Evolutionary conservation across 2,888 invertebrate species (phyloP).

Genomic region (Temnothorax rugatulus): DNA sequence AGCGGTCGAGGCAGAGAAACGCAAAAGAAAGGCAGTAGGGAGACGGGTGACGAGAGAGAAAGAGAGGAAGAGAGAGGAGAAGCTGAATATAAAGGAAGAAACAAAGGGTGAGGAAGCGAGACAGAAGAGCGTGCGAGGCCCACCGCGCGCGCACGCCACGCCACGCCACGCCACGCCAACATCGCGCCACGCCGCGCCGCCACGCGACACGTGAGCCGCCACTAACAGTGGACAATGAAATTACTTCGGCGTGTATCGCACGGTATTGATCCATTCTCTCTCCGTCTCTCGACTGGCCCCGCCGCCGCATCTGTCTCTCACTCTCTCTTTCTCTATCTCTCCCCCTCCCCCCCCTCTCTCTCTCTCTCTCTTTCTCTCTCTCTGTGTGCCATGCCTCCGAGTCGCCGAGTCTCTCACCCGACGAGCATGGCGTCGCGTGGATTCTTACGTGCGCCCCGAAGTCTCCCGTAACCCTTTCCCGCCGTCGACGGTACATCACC

Average conservation of each 20-base stretch:
- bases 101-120: conserved; percentile 9
- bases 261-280: conserved; percentile 80
- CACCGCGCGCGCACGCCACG: conserved; percentile 65
- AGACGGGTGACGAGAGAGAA: conserved; percentile 31
- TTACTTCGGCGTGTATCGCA: conserved; percentile 82
- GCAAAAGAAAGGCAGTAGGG: conserved; percentile 55
- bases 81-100: conserved; percentile 18
- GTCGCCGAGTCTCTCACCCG: conserved; percentile 65
- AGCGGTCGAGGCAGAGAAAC: conserved; percentile 50
- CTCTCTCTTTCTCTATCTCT: conserved; percentile 29
- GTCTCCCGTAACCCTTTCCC: conserved; percentile 57
- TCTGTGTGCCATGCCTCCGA: conserved; percentile 47
- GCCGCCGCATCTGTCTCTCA: conserved; percentile 40
- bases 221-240: conserved; percentile 84
- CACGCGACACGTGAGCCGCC: conserved; percentile 81
- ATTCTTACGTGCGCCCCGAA: conserved; percentile 62
- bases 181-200: conserved; percentile 70
- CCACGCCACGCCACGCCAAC: conserved; percentile 74
- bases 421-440: conserved; percentile 59
- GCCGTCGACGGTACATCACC: conserved; percentile 46
- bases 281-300: conserved; percentile 58
- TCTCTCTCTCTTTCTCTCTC: conserved; percentile 34
- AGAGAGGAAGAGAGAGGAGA: conserved; percentile 27
- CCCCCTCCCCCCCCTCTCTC: conserved; percentile 35
- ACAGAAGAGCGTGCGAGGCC: conserved; percentile 26